phyloP scores from a whole-genome alignment of 2,113 vertebrate genomes.

The Oncorhynchus kisutch region DNA sequence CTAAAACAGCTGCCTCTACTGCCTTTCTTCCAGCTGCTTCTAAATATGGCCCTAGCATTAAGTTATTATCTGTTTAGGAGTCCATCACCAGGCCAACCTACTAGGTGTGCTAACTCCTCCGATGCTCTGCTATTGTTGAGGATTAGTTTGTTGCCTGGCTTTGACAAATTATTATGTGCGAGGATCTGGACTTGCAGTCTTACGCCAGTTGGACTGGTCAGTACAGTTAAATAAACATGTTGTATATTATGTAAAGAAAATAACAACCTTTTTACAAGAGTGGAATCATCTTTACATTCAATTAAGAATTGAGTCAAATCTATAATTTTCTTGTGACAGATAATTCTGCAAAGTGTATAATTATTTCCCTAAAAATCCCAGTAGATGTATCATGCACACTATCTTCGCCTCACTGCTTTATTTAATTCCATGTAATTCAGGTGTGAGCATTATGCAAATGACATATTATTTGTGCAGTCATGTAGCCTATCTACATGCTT shows the following conservation, averaged over 20 bases:
- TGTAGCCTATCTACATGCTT: too few relatives aligned
- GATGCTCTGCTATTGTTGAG: conserved; percentile 52
- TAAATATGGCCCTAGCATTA: conserved; percentile 73
- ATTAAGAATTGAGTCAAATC: neutral
- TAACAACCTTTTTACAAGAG: neutral
- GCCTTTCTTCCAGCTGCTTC: conserved; percentile 73
- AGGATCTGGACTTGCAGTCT: neutral
- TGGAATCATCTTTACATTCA: neutral
- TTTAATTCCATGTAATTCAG: too few relatives aligned
- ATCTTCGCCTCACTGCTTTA: too few relatives aligned
- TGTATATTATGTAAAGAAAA: neutral
- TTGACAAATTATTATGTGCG: neutral
- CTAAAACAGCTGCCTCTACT: conserved; percentile 70
- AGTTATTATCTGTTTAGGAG: conserved; percentile 74
- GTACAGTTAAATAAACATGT: neutral
- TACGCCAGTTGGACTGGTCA: neutral
- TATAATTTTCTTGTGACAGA: too few relatives aligned
- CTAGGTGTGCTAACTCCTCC: conserved; percentile 54
- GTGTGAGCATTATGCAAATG: too few relatives aligned
- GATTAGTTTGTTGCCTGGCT: conserved; percentile 40
- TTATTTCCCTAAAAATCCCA: too few relatives aligned
- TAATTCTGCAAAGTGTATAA: too few relatives aligned
- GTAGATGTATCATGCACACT: too few relatives aligned
- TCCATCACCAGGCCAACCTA: conserved; percentile 51
- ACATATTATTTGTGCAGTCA: neutral